Base-by-base conservation (phyloP, 2,113 vertebrate species). In the Emberiza fucata region DNA sequence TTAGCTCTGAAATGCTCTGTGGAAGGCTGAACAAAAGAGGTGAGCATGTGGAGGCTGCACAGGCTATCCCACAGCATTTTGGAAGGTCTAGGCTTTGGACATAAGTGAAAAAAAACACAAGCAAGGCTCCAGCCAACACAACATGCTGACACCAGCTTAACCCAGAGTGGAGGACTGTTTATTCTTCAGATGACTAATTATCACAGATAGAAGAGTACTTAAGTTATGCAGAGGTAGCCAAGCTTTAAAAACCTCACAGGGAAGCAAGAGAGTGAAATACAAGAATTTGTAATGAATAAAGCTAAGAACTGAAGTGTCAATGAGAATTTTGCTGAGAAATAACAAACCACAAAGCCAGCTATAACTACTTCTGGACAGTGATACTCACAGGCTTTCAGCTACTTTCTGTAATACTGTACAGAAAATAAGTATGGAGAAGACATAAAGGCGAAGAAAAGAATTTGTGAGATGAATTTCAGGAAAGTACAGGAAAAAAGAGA, bases 181-280 rank as follows among this genome's bases (percentile, higher is more conserved):
- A 70, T 88, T 29, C 9, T 86, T 51, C 54, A 63, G 39, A 92
- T 93, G 80, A 95, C 47, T 90, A 81, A 93, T 70, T 81, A 37
- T 11, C 54, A 66, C 13, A 88, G 76, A 90, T 61, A 68, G 61
- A 94, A 54, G 29, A 66, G 71, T 63, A 50, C 68, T 97, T 57
- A 61, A 83, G 27, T 63, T 6, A 47, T 85, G 75, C 14, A 70
- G 82, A 65, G 42, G 82, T 83, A 92, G 64, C 76, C 86, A 96
- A 95, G 63, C 95, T 92, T 93, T 94, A 83, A 96, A 96, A 97
- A 88, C 80, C 35, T 69, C 51, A 92, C 93, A 94, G 82, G 35
- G 66, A 86, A 84, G 28, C 37, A 92, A 87, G 54, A 88, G 94
- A 96, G 19, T 51, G 28, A 85, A 33, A 11, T 48, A 21, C 20